Percentiles rank a stretch among this genome's conserved stretches.
phyloP scores from a whole-genome alignment of 2,888 invertebrate genomes.

The Pseudococcus jackbeardsleyi region DNA sequence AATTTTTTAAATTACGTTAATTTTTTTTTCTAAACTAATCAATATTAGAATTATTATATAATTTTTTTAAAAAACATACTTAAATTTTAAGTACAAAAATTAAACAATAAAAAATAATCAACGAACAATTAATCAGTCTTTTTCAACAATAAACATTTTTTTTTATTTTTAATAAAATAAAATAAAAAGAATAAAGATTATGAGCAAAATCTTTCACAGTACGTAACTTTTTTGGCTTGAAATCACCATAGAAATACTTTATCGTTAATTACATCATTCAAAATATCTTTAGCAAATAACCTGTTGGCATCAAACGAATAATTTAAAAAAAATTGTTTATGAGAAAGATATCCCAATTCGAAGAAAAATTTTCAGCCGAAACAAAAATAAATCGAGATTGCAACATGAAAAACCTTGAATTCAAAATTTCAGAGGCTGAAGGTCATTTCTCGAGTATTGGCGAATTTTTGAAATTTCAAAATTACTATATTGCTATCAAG shows the following conservation, averaged over 20 bases:
- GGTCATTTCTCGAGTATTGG: too few relatives aligned
- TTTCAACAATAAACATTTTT: neutral
- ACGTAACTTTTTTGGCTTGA: neutral
- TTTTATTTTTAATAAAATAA: neutral
- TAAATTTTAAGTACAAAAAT: neutral
- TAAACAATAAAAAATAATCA: neutral
- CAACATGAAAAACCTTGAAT: too few relatives aligned
- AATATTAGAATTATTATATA: too few relatives aligned
- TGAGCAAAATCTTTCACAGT: neutral
- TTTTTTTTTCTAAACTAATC: too few relatives aligned
- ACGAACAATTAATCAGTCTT: neutral
- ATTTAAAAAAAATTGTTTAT: neutral
- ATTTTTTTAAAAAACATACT: neutral
- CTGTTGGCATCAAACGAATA: neutral
- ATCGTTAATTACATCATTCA: conserved; percentile 38
- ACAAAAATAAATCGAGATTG: too few relatives aligned
- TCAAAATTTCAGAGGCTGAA: too few relatives aligned
- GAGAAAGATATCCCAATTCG: neutral
- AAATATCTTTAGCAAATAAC: conserved; percentile 47
- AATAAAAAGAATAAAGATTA: neutral
- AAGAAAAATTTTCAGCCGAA: too few relatives aligned
- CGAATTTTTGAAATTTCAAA: too few relatives aligned
- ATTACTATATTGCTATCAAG: too few relatives aligned
- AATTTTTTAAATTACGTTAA: too few relatives aligned
- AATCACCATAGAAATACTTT: conserved; percentile 56